These are phyloP conservation scores for Argentina silus DNA, from an alignment of 2,797 vertebrate species.

Conservation along the genomic window DNA sequence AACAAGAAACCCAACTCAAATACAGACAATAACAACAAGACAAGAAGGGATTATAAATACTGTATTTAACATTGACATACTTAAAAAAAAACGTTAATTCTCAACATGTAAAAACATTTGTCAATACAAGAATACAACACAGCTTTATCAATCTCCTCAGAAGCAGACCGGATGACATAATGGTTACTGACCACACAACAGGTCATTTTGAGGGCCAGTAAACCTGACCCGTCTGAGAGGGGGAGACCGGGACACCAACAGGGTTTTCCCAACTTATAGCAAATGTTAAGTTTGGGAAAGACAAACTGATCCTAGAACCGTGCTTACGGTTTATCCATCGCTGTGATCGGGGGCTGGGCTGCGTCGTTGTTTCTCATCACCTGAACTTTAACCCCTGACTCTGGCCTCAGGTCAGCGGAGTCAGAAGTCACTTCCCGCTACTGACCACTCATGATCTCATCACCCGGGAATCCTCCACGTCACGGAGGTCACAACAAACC, in stretches of 20 bases:
- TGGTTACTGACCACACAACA: background rate
- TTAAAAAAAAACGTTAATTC: no score
- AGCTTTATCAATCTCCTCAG: background rate
- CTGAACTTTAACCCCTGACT: slow-evolving; percentile 63
- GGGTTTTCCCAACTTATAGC: background rate
- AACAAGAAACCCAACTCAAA: background rate
- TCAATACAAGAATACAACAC: background rate
- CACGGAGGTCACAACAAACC: slow-evolving; percentile 22
- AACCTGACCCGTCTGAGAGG: slow-evolving; percentile 49
- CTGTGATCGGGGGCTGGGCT: background rate
- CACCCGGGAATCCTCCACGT: slow-evolving; percentile 25
- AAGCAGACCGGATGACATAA: background rate
- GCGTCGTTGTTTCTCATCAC: slow-evolving; percentile 50
- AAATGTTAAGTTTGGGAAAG: slow-evolving; percentile 11
- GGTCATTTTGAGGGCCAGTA: slow-evolving; percentile 29
- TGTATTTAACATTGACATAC: no score
- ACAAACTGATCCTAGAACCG: slow-evolving; percentile 13
- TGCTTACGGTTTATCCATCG: background rate
- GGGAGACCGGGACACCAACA: background rate
- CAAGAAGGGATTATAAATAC: slow-evolving; percentile 8
- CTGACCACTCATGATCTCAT: slow-evolving; percentile 57
- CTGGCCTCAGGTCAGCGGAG: slow-evolving; percentile 40
- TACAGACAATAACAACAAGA: background rate
- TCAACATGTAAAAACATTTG: no score
- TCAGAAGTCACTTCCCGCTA: slow-evolving; percentile 57